Evolutionary conservation across 2,797 vertebrate genomes (phyloP).

Genomic region (Scyliorhinus canicula): DNA sequence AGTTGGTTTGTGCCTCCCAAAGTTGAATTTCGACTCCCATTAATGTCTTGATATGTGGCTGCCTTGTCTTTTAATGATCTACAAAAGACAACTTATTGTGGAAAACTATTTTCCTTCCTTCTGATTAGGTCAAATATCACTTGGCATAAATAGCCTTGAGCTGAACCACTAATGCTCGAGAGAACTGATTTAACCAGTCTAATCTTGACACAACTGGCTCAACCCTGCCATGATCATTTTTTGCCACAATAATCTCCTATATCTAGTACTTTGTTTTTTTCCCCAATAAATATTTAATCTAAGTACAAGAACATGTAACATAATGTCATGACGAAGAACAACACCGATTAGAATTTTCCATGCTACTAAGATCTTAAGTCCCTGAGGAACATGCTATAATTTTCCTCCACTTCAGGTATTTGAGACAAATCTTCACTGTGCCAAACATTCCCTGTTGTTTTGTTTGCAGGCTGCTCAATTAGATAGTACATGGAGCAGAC

Average conservation of each 20-base stretch:
- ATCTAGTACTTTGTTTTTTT: not conserved
- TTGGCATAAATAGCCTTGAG: not conserved
- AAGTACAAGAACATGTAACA: not conserved
- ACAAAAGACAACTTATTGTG: not conserved
- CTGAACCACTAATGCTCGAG: not conserved
- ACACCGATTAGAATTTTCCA: not conserved
- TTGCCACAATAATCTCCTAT: not conserved
- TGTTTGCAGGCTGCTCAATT: not conserved
- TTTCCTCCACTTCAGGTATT: not conserved
- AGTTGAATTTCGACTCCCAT: not conserved
- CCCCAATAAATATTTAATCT: conserved; percentile 24
- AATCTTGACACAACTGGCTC: not conserved
- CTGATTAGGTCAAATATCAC: conserved; percentile 18
- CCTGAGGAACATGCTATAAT: not conserved
- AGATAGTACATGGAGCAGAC: not conserved
- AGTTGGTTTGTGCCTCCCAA: not conserved
- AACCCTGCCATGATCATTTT: not conserved
- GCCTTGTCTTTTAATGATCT: not conserved
- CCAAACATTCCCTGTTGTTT: not conserved
- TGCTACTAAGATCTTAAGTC: not conserved
- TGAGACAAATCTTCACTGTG: not conserved
- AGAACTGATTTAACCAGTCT: not conserved
- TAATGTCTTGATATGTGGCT: not conserved
- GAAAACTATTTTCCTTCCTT: conserved; percentile 14
- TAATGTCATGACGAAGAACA: conserved; percentile 19